Evolutionary conservation across 2,113 vertebrate genomes (phyloP), one percentile per base, ranked within the genome.

Genomic region (Limanda limanda): DNA sequence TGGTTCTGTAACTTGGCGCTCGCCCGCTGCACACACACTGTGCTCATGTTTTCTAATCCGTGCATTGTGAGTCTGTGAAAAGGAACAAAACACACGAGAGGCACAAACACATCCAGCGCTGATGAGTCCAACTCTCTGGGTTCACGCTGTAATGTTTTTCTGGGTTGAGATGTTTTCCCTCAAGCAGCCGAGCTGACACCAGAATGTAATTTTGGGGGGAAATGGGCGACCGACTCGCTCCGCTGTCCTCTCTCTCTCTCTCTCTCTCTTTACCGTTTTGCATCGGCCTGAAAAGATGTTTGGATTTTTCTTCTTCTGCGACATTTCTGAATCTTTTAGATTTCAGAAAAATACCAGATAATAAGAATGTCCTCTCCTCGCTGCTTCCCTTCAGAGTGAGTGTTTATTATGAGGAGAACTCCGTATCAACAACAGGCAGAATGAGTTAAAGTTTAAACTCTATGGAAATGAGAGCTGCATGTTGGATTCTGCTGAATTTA

Each of bases 111-210:
- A 61, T 47, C 21, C 6, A 57, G 58, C 27, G 51, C 18, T 69
- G 47, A 54, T 31, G 61, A 47, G 61, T 56, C 65, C 74, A 68
- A 64, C 68, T 73, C 68, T 67, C 31, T 47, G 54, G 45, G 62
- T 78, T 69, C 54, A 13, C 48, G 1, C 21, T 54, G 35, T 52
- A 15, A 42, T 73, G 52, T 64, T 62, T 66, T 58, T 24, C 17
- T 0, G 17, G 51, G 9, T 59, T 54, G 40, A 79, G 71, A 84
- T 64, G 57, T 74, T 81, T 76, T 85, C 67, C 73, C 70, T 18
- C 56, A 52, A 61, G 74, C 68, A 69, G 45, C 61, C 35, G 0
- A 42, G 42, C 15, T 24, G 68, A 76, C 71, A 74, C 40, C 74
- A 37, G 47, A 77, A 67, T 78, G 71, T 64, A 52, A 84, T 84